Evolutionary conservation across 2,113 vertebrate genomes (phyloP).

Genomic region (Pterophyllum scalare): DNA sequence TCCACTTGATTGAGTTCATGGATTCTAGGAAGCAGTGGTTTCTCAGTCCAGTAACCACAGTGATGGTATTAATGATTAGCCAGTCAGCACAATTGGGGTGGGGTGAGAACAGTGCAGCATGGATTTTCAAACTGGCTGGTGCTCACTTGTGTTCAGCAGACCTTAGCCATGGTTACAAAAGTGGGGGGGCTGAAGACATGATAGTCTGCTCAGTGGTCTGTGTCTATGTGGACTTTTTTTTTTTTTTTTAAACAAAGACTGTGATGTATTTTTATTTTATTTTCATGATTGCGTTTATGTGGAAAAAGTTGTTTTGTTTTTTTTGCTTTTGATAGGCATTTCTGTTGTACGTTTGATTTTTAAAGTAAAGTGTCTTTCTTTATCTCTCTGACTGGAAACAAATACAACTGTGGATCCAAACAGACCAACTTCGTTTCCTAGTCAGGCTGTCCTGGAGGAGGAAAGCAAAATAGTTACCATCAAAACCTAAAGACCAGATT

Average conservation of each 20-base stretch:
- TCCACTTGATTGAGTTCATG: not conserved
- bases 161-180: too few relatives aligned
- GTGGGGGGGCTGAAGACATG: too few relatives aligned
- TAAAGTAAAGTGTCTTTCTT: too few relatives aligned
- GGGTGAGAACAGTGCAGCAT: too few relatives aligned
- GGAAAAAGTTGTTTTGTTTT: not conserved
- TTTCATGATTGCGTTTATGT: not conserved
- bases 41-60: not conserved
- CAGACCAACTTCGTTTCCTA: not conserved
- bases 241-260: not conserved
- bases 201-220: too few relatives aligned
- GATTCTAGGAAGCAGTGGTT: not conserved
- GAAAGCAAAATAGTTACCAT: not conserved
- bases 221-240: too few relatives aligned
- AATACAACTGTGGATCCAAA: not conserved
- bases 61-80: not conserved
- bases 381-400: not conserved
- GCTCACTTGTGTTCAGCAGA: not conserved
- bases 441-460: not conserved
- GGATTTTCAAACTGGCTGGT: not conserved
- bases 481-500: slow-evolving; percentile 11
- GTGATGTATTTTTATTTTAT: not conserved
- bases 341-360: not conserved
- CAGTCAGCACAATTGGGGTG: not conserved
- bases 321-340: not conserved